Evolutionary conservation across 2,888 invertebrate genomes (phyloP).

Genomic region (Netelia virgata): DNA sequence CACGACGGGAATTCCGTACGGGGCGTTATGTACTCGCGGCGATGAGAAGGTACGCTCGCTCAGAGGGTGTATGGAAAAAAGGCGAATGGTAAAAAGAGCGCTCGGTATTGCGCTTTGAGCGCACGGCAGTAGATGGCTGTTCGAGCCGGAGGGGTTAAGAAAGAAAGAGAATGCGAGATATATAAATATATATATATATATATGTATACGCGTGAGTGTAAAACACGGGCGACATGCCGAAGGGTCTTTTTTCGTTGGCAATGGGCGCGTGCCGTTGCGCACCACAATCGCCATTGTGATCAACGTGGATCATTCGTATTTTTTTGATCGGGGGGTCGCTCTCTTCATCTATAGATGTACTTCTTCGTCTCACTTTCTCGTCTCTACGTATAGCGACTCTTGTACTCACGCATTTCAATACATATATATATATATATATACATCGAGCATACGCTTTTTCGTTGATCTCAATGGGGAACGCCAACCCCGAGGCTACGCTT

Average conservation of each 20-base stretch:
- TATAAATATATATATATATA: conserved; percentile 16
- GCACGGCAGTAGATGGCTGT: conserved; percentile 48
- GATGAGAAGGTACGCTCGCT: conserved; percentile 60
- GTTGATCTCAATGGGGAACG: conserved; percentile 23
- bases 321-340: conserved; percentile 56
- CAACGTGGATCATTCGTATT: conserved; percentile 58
- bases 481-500: conserved; percentile 44
- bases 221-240: conserved; percentile 45
- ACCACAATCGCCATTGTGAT: conserved; percentile 59
- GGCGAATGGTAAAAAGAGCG: conserved; percentile 52
- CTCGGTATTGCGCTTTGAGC: conserved; percentile 47
- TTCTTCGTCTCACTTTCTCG: conserved; percentile 28
- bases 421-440: neutral
- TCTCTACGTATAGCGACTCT: conserved; percentile 3
- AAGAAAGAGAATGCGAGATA: neutral
- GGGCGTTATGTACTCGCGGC: conserved; percentile 58
- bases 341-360: neutral
- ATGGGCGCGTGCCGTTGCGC: conserved; percentile 61
- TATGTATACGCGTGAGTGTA: conserved; percentile 24
- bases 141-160: conserved; percentile 39
- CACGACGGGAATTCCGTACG: conserved; percentile 60
- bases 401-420: conserved; percentile 39
- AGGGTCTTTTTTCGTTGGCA: conserved; percentile 59
- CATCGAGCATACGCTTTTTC: conserved; percentile 18
- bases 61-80: conserved; percentile 55